Conservation (phyloP, 2,888 invertebrate genomes). For the Pyrgus malvae region DNA sequence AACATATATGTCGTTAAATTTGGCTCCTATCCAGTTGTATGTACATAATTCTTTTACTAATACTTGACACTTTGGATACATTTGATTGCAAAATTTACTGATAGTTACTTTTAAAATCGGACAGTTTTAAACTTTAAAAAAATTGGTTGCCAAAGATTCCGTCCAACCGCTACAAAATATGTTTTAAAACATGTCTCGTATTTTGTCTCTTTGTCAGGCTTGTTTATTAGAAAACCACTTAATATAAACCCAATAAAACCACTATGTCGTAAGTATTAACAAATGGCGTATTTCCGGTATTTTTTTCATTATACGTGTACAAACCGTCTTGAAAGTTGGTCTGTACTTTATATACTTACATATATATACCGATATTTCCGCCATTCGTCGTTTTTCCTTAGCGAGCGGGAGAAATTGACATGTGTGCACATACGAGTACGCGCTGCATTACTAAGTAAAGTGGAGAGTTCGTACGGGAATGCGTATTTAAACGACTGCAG, state of each 20-base stretch:
- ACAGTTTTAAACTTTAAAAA: constrained; percentile 5
- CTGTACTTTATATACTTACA: too few species aligned
- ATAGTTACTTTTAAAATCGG: constrained; percentile 3
- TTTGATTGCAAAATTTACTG: constrained; percentile 31
- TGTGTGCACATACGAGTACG: constrained; percentile 39
- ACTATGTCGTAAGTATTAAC: not conserved
- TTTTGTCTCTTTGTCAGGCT: not conserved
- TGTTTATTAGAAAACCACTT: not conserved
- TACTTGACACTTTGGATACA: constrained; percentile 42
- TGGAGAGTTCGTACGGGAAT: constrained; percentile 50
- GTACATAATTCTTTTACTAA: constrained; percentile 44
- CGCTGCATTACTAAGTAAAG: constrained; percentile 38
- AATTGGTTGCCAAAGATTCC: constrained; percentile 6
- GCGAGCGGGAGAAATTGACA: constrained; percentile 19
- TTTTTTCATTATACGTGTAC: not conserved
- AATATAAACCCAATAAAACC: too few species aligned
- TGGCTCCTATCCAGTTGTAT: constrained; percentile 58
- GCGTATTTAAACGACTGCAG: constrained; percentile 67
- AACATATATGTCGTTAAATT: constrained; percentile 37
- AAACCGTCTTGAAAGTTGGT: too few species aligned
- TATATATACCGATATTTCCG: constrained; percentile 17
- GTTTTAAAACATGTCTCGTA: constrained; percentile 9
- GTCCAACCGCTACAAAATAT: not conserved
- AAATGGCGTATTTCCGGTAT: not conserved
- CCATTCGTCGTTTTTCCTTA: constrained; percentile 7